Percentiles rank a stretch among this genome's conserved stretches.
Evolutionary conservation across 2,888 invertebrate species (phyloP).

Genomic region (Cordylochernes scorpioides): DNA sequence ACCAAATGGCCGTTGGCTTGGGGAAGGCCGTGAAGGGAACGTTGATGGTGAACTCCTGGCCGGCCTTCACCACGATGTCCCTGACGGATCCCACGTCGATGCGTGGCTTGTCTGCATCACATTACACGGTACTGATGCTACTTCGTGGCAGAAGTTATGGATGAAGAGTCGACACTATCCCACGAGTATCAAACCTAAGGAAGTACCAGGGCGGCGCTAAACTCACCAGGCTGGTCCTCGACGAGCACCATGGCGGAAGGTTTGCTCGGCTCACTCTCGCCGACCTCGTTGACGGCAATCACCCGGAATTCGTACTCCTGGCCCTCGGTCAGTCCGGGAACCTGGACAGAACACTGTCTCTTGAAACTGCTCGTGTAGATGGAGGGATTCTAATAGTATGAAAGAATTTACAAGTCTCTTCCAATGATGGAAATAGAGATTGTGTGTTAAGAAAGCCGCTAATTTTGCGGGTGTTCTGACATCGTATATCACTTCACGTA

Average conservation of each 20-base stretch:
- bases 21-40: constrained; percentile 88
- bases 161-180: neutral
- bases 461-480: no score
- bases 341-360: constrained; percentile 3
- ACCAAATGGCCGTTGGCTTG: constrained; percentile 78
- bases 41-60: constrained; percentile 87
- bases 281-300: constrained; percentile 47
- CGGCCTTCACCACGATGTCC: constrained; percentile 85
- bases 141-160: neutral
- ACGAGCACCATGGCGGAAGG: constrained; percentile 34
- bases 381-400: no score
- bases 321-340: constrained; percentile 37
- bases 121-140: neutral
- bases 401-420: no score
- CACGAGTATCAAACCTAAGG: no score
- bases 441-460: no score
- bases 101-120: constrained; percentile 56
- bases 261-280: constrained; percentile 26
- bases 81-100: constrained; percentile 77
- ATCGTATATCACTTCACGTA: no score
- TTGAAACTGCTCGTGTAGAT: no score
- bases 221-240: constrained; percentile 46
- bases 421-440: no score
- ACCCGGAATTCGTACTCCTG: constrained; percentile 87
- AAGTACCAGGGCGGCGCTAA: no score